A percentile compares a stretch with the other conserved stretches of the same genome.
Evolutionary conservation across 1,140 invertebrate species (phyloP).

Genomic region (Hetaerina americana): DNA sequence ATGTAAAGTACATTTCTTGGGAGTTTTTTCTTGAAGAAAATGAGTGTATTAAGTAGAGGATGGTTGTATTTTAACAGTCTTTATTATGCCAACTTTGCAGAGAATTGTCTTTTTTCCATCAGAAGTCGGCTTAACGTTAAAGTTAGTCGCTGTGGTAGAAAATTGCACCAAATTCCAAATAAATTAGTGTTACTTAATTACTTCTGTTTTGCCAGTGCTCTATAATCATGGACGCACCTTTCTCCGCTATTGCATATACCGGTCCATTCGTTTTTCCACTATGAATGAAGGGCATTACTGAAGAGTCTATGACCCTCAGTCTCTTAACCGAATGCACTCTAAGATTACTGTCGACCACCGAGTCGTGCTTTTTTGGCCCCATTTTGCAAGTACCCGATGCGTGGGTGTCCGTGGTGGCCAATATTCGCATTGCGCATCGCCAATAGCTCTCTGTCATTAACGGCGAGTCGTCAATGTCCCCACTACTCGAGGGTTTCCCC

Average conservation of each 20-base stretch:
- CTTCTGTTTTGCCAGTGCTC: constrained; percentile 14
- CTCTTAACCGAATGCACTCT: constrained; percentile 36
- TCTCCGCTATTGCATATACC: constrained; percentile 36
- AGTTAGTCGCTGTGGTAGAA: no score
- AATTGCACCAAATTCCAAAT: no score
- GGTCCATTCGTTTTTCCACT: constrained; percentile 34
- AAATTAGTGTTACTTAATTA: no score
- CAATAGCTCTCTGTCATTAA: constrained; percentile 27
- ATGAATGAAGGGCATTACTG: constrained; percentile 33
- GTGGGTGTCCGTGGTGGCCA: constrained; percentile 55
- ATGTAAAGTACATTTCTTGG: no score
- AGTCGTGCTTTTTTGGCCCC: constrained; percentile 40
- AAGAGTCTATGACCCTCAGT: constrained; percentile 34
- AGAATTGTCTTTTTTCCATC: no score
- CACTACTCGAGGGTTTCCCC: no score
- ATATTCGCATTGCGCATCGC: constrained; percentile 30
- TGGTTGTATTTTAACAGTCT: no score
- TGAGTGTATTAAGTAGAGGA: no score
- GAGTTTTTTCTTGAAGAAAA: no score
- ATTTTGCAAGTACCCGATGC: constrained; percentile 49
- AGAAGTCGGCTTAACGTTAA: no score
- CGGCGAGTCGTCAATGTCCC: constrained; percentile 35
- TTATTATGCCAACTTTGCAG: no score
- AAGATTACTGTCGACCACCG: constrained; percentile 45
- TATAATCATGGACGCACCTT: constrained; percentile 35